Percentiles rank a stretch among this genome's conserved stretches.
phyloP scores from a whole-genome alignment of 2,113 vertebrate genomes.

The Vidua macroura region DNA sequence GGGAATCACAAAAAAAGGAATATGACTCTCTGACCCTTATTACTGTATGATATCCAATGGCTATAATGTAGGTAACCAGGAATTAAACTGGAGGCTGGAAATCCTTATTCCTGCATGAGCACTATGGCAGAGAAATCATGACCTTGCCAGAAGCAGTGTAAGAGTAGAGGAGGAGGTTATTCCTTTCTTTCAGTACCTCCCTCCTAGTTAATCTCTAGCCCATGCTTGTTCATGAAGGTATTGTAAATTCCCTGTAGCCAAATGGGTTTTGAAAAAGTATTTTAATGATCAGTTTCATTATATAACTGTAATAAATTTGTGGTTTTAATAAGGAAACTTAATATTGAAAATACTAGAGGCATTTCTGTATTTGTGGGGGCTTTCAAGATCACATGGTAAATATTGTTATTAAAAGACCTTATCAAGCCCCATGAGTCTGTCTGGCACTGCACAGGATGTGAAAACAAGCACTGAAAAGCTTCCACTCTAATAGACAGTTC shows the following conservation, averaged over 20 bases:
- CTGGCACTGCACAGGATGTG: not conserved
- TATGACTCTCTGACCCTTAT: not conserved
- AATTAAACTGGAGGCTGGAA: not conserved
- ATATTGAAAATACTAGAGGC: not conserved
- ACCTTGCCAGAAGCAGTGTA: not conserved
- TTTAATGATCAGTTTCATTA: not conserved
- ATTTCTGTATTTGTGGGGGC: not conserved
- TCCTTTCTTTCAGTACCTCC: not conserved
- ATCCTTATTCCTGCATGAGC: not conserved
- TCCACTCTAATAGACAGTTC: not conserved
- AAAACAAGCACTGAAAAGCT: conserved; percentile 21
- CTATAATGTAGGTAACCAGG: not conserved
- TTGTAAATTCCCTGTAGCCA: not conserved
- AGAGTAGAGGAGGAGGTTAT: not conserved
- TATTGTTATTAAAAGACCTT: not conserved
- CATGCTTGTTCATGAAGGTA: not conserved
- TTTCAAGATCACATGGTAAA: not conserved
- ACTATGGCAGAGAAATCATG: not conserved
- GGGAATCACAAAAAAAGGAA: not conserved
- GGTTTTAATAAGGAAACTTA: not conserved
- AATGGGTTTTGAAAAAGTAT: not conserved
- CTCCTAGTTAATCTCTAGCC: not conserved
- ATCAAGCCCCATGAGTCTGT: not conserved
- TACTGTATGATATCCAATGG: not conserved
- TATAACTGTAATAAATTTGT: not conserved